Conservation (phyloP, 2,113 vertebrate genomes). For the Gasterosteus nipponicus region DNA sequence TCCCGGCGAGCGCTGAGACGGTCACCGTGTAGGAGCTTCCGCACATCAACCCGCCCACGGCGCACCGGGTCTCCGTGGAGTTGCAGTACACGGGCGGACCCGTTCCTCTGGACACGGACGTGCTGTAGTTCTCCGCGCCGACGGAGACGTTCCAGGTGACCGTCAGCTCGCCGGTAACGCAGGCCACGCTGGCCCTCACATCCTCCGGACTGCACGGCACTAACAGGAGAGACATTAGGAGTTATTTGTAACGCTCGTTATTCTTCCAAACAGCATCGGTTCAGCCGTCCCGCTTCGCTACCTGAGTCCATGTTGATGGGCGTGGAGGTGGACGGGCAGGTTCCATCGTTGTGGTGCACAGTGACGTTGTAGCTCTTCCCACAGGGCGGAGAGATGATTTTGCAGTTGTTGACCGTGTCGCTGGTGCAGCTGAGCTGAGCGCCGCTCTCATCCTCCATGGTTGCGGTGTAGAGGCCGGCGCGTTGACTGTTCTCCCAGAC, state of each 20-base stretch:
- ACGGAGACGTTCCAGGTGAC: constrained; percentile 60
- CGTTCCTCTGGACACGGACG: constrained; percentile 49
- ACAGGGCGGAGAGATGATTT: constrained; percentile 64
- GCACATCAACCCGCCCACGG: constrained; percentile 50
- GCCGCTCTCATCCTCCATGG: constrained; percentile 52
- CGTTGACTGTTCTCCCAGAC: constrained; percentile 68
- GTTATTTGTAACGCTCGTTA: not conserved
- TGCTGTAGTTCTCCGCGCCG: constrained; percentile 60
- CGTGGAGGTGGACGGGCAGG: constrained; percentile 63
- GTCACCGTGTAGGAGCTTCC: constrained; percentile 60
- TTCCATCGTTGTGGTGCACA: constrained; percentile 62
- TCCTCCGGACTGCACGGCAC: constrained; percentile 71
- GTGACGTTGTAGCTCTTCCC: constrained; percentile 68
- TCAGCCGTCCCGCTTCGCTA: constrained; percentile 9
- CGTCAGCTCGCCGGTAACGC: constrained; percentile 53
- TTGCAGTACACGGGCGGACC: constrained; percentile 51
- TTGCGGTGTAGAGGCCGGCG: constrained; percentile 60
- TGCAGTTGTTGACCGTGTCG: constrained; percentile 66
- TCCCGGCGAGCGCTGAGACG: constrained; percentile 30
- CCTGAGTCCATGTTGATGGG: constrained; percentile 72
- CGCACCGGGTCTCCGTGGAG: constrained; percentile 60
- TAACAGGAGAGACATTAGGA: constrained; percentile 22
- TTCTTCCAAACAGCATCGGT: not conserved
- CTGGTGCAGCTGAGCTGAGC: constrained; percentile 69
- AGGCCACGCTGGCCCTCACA: constrained; percentile 54